phyloP scores from a whole-genome alignment of 2,113 vertebrate genomes.

The Micromys minutus region DNA sequence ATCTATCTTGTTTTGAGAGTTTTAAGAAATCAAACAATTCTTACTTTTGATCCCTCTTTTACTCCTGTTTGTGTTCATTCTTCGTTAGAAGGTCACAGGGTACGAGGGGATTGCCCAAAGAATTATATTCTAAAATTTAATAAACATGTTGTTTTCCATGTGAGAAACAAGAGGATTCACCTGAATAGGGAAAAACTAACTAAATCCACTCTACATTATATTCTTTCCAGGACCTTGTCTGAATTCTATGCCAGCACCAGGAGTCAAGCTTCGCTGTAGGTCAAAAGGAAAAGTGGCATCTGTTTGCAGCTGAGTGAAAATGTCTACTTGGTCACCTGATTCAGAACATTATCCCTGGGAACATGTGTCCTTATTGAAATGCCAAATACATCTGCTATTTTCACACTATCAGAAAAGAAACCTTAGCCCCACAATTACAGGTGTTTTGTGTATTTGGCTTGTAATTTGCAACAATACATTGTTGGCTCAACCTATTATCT shows the following conservation, averaged over 20 bases:
- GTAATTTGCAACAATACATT: not conserved
- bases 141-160: conserved; percentile 1
- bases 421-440: not conserved
- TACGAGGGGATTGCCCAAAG: not conserved
- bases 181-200: not conserved
- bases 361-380: not conserved
- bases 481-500: not conserved
- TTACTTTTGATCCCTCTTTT: not conserved
- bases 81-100: not conserved
- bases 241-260: not conserved
- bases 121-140: conserved; percentile 38
- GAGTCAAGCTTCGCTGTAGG: conserved; percentile 44
- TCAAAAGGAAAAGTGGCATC: conserved; percentile 15
- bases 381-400: conserved; percentile 21
- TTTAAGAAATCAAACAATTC: conserved; percentile 3
- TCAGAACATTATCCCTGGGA: conserved; percentile 27
- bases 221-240: not conserved
- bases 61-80: not conserved
- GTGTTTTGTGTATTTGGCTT: conserved; percentile 16
- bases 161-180: not conserved
- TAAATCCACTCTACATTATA: not conserved
- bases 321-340: not conserved
- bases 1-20: not conserved
- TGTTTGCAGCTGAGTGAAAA: conserved; percentile 43
- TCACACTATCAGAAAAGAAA: not conserved